phyloP scores from a whole-genome alignment of 2,113 vertebrate species.

The Prinia subflava region DNA sequence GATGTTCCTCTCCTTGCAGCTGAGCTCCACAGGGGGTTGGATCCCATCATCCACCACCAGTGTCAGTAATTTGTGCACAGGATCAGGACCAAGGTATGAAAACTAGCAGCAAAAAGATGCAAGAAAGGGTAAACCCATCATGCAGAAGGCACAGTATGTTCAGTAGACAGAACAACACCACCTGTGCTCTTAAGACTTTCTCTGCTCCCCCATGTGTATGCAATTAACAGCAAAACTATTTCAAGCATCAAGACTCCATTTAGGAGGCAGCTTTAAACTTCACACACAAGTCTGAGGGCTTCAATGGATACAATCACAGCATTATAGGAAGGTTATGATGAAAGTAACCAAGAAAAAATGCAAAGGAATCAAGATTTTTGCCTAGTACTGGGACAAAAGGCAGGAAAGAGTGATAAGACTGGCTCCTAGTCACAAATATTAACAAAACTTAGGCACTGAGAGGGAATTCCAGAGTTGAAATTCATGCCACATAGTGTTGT shows the following conservation, averaged over 20 bases:
- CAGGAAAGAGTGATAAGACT: not conserved
- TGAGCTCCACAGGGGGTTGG: slow-evolving; percentile 96
- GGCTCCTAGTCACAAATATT: not conserved
- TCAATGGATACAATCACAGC: not conserved
- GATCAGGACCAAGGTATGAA: slow-evolving; percentile 93
- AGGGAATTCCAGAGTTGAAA: not conserved
- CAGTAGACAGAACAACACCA: slow-evolving; percentile 6
- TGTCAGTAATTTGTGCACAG: slow-evolving; percentile 92
- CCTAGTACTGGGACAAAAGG: not conserved
- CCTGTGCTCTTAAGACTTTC: not conserved
- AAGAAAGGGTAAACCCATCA: slow-evolving; percentile 49
- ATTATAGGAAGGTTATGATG: not conserved
- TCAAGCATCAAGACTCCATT: not conserved
- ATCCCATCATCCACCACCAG: slow-evolving; percentile 97
- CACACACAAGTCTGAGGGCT: not conserved
- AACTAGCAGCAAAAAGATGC: slow-evolving; percentile 78
- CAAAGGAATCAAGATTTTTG: not conserved
- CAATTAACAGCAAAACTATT: not conserved
- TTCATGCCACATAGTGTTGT: not conserved
- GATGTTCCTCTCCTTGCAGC: slow-evolving; percentile 98
- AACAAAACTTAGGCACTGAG: not conserved
- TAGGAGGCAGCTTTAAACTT: not conserved
- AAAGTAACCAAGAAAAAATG: not conserved
- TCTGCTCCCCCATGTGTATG: not conserved
- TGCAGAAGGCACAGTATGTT: slow-evolving; percentile 27